A percentile compares a stretch with the other conserved stretches of the same genome.
Evolutionary conservation across 2,888 invertebrate species (phyloP).

Genomic region (Stenotaenia linearis): DNA sequence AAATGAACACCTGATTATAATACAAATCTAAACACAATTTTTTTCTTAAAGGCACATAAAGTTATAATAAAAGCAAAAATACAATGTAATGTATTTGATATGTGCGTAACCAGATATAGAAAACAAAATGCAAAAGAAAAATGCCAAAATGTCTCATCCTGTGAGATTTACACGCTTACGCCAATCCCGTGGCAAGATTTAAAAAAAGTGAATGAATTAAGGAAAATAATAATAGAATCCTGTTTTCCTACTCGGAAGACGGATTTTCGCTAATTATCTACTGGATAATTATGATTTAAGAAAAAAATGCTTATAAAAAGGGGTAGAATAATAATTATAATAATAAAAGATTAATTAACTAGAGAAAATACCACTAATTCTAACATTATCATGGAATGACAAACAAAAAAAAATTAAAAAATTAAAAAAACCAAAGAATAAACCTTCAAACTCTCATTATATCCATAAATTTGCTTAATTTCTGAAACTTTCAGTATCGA

Average conservation of each 20-base stretch:
- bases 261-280: background rate
- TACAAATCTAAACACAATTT: background rate
- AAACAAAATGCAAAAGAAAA: background rate
- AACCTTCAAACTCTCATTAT: background rate
- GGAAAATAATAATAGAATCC: background rate
- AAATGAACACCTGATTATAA: background rate
- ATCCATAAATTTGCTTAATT: background rate
- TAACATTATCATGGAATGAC: conserved; percentile 15
- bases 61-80: background rate
- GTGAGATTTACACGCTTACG: conserved; percentile 12
- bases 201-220: background rate
- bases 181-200: conserved; percentile 13
- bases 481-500: background rate
- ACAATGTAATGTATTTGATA: background rate
- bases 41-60: background rate
- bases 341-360: background rate
- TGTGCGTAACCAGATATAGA: background rate
- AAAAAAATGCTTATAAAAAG: conserved; percentile 2
- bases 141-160: background rate
- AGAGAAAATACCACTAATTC: background rate
- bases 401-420: background rate
- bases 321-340: background rate
- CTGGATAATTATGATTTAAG: background rate
- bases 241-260: conserved; percentile 17
- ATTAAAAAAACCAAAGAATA: background rate